Percentiles rank a stretch among this genome's conserved stretches.
Conservation (phyloP, 1,140 invertebrate species). For the Drosophila grimshawi region DNA sequence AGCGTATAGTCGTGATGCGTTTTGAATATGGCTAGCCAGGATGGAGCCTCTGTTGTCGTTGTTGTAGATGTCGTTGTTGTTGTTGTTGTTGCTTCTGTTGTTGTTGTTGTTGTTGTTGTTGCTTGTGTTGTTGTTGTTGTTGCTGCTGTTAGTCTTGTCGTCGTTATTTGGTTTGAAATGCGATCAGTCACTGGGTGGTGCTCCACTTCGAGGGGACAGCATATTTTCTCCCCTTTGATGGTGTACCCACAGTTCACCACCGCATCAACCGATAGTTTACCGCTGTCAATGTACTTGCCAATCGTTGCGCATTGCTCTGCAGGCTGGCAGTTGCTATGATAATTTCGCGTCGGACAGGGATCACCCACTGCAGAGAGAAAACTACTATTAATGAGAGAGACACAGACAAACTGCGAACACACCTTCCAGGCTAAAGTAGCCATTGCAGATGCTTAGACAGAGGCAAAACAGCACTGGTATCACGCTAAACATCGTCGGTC, state of each 20-base stretch:
- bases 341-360: conserved; percentile 52
- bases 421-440: conserved; percentile 64
- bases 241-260: conserved; percentile 63
- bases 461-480: conserved; percentile 34
- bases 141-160: not conserved
- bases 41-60: not conserved
- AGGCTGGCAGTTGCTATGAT: conserved; percentile 59
- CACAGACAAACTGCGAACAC: conserved; percentile 4
- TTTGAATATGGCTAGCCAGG: conserved; percentile 52
- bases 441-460: conserved; percentile 33
- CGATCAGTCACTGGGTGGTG: not conserved
- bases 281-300: conserved; percentile 23
- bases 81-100: conserved; percentile 13
- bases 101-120: conserved; percentile 15
- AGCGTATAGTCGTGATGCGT: conserved; percentile 49
- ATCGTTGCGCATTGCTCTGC: conserved; percentile 47
- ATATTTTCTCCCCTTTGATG: conserved; percentile 58
- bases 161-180: too few species aligned
- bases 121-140: conserved; percentile 2
- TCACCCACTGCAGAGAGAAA: conserved; percentile 53
- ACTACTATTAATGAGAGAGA: not conserved
- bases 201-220: conserved; percentile 54
- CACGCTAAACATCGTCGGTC: conserved; percentile 41
- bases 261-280: conserved; percentile 10
- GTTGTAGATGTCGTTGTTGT: not conserved